phyloP scores from a whole-genome alignment of 1,140 invertebrate species.

The Drosophila jambulina region DNA sequence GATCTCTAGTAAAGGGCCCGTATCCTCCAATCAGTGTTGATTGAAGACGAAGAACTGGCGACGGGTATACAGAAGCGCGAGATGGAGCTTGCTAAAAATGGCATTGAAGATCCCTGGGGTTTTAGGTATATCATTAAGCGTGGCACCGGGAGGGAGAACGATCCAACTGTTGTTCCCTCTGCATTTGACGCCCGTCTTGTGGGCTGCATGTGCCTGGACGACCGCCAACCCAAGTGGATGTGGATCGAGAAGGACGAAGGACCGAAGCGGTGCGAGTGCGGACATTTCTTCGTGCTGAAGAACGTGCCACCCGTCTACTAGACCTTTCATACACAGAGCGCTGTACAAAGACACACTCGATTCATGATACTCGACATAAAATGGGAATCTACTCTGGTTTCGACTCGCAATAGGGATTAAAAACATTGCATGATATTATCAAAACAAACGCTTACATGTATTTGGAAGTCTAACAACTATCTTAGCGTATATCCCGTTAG shows the following conservation, averaged over 20 bases:
- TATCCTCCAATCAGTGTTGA: constrained; percentile 84
- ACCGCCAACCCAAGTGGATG: constrained; percentile 95
- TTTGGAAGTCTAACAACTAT: constrained; percentile 38
- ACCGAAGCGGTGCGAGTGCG: constrained; percentile 96
- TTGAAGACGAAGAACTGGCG: constrained; percentile 95
- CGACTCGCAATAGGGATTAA: constrained; percentile 28
- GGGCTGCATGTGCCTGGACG: constrained; percentile 97
- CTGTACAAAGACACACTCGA: constrained; percentile 23
- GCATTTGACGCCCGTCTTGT: constrained; percentile 94
- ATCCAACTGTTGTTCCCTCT: constrained; percentile 95
- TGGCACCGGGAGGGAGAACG: constrained; percentile 91
- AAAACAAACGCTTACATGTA: constrained; percentile 41
- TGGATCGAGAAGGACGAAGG: constrained; percentile 93
- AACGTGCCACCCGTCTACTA: constrained; percentile 88
- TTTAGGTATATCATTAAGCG: constrained; percentile 90
- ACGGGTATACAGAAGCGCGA: constrained; percentile 96
- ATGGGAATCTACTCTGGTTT: neutral
- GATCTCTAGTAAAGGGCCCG: constrained; percentile 52
- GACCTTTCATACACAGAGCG: constrained; percentile 16
- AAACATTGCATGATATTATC: constrained; percentile 76
- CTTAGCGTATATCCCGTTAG: constrained; percentile 88
- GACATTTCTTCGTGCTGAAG: constrained; percentile 96
- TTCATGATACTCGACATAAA: constrained; percentile 5
- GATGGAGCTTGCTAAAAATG: constrained; percentile 91
- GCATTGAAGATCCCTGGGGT: constrained; percentile 95